Evolutionary conservation across 2,113 vertebrate genomes (phyloP), one percentile per base, ranked within the genome.

Genomic region (Vanacampus margaritifer): DNA sequence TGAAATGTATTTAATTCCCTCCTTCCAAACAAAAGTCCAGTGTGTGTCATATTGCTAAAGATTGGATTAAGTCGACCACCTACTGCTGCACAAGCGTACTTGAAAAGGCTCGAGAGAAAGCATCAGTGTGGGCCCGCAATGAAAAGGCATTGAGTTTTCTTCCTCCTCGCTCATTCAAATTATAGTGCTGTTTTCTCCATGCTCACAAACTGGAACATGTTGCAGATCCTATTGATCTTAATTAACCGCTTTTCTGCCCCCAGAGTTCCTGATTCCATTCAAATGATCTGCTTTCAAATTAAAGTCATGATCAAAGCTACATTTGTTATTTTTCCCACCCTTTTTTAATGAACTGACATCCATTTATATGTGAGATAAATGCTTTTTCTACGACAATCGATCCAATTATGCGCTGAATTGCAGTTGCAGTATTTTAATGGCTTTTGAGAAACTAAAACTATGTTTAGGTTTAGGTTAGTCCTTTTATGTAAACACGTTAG

Each of bases 221-320:
- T 83, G 74, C 72, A 75, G 79, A 73, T 63, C 69, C 72, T 71
- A 67, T 68, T 79, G 76, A 63, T 69, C 72, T 72, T 84, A 79
- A 89, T 87, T 87, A 86, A 87, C 79, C 72, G 58, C 71, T 66
- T 72, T 75, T 75, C 65, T 77, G 71, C 73, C 59, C 66, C 72
- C 66, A 63, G 65, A 75, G 65, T 43, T 70, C 41, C 60, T 3
- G 23, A 60, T 76, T 82, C 66, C 5, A 26, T 76, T 72, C 71
- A 83, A 77, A 75, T 71, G 23, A 53, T 67, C 37, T 71, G 58
- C 61, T 79, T 73, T 71, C 66, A 78, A 78, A 70, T 54, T 65
- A 24, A 28, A 62, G 53, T 54, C 36, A 6, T 37, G 75, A 84
- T 82, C 81, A 83, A 76, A 87, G 72, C 69, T 71, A 69, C 69